Evolutionary conservation across 2,888 invertebrate species (phyloP), one percentile per base, ranked within the genome.

Genomic region (Junonia oenone): DNA sequence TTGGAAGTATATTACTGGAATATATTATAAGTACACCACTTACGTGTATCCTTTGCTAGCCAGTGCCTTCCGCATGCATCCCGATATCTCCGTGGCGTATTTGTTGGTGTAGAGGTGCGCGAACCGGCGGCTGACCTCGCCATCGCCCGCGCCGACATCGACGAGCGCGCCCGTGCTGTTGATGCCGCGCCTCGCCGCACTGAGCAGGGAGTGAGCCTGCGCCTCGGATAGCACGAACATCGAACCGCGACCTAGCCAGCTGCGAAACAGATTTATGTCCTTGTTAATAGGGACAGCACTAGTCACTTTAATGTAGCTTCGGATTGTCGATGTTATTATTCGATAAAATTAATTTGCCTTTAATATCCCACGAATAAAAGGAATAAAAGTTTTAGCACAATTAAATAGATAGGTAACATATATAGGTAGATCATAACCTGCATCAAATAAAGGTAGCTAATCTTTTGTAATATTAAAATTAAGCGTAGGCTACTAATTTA

Each of bases 121-220:
- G 83, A 98, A 93, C 57, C 94, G 92, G 14, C 94, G 91, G 37
- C 98, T 98, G 50, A 98, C 97, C 72, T 95, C 95, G 0, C 99
- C 99, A 87, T 99, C 99, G 1, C 99, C 99, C 2, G 99, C 98
- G 46, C 99, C 99, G 51, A 99, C 91, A 88, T 99, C 98, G 46
- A 98, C 90, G 38, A 95, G 74, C 6, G 92, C 84, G 43, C 75
- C 78, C 61, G 62, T 49, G 60, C 64, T 29, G 65, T 66, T 37
- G 60, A 67, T 43, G 80, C 76, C 3, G 73, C 75, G 47, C 78
- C 73, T 49, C 6, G 50, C 56, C n/a, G 61, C 61, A 6, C 54
- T 75, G 43, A 95, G 83, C 65, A 98, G 85, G 55, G 88, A 81
- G 57, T 92, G 90, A 67, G 98, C 95, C 74, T 99, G 98, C 6